phyloP scores from a whole-genome alignment of 2,797 vertebrate species.

The Falco cherrug region DNA sequence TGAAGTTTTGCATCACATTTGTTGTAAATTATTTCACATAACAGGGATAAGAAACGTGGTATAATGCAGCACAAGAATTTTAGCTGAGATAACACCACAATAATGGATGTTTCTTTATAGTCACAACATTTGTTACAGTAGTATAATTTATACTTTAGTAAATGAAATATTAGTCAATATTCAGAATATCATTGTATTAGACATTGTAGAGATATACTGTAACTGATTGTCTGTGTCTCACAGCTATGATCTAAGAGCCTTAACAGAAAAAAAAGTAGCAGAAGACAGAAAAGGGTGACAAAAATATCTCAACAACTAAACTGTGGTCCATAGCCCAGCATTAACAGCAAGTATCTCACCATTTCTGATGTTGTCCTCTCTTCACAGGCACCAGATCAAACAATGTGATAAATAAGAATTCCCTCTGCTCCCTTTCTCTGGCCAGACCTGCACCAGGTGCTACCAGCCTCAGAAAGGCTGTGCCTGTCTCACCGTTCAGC shows the following conservation, averaged over 20 bases:
- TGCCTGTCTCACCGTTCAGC: background rate
- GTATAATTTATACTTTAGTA: constrained; percentile 12
- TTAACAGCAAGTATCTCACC: background rate
- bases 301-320: background rate
- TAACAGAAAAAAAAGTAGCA: background rate
- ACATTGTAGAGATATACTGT: background rate
- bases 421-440: background rate
- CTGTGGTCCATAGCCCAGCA: background rate
- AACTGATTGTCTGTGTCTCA: constrained; percentile 30
- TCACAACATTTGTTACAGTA: constrained; percentile 8
- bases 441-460: background rate
- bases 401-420: background rate
- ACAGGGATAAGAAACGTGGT: background rate
- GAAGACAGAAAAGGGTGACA: background rate
- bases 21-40: constrained; percentile 34
- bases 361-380: background rate
- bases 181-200: constrained; percentile 7
- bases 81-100: constrained; percentile 32
- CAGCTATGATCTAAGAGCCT: background rate
- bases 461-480: background rate
- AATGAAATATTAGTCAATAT: constrained; percentile 40
- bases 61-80: constrained; percentile 21
- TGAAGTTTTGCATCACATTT: constrained; percentile 14
- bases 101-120: constrained; percentile 18
- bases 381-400: background rate